phyloP scores from a whole-genome alignment of 2,888 invertebrate species.

The Nasonia oneida region DNA sequence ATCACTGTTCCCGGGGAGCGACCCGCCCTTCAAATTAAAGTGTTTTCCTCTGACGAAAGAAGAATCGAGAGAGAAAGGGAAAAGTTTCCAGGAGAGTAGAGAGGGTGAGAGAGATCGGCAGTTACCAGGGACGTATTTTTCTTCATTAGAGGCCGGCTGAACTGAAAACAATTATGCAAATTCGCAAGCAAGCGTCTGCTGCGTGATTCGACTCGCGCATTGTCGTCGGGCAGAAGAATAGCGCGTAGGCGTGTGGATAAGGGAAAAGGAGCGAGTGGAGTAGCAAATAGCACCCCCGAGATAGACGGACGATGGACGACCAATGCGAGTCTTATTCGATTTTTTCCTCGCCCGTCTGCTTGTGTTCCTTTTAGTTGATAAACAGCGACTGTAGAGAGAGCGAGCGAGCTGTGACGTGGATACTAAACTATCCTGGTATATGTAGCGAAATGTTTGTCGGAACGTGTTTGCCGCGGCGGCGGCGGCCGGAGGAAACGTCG shows the following conservation, averaged over 20 bases:
- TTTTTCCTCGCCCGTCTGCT: slow-evolving; percentile 3
- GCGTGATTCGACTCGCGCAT: not conserved
- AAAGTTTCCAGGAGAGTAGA: slow-evolving; percentile 48
- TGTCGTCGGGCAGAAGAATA: not conserved
- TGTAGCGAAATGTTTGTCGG: not conserved
- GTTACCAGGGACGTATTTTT: slow-evolving; percentile 69
- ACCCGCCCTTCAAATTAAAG: slow-evolving; percentile 64
- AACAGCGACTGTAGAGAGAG: slow-evolving; percentile 1
- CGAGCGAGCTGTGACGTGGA: not conserved
- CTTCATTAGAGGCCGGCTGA: slow-evolving; percentile 72
- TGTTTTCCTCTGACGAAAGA: slow-evolving; percentile 59
- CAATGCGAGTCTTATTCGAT: not conserved
- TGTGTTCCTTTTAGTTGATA: not conserved
- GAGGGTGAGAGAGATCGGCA: slow-evolving; percentile 50
- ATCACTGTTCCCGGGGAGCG: slow-evolving; percentile 37
- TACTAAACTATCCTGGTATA: not conserved
- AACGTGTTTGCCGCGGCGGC: not conserved
- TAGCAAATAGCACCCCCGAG: slow-evolving; percentile 50
- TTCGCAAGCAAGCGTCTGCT: slow-evolving; percentile 59
- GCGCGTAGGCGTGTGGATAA: not conserved
- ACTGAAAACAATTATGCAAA: slow-evolving; percentile 76
- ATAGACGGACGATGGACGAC: slow-evolving; percentile 49
- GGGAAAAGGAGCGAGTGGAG: not conserved
- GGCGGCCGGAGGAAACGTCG: not conserved
- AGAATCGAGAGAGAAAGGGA: slow-evolving; percentile 3